Evolutionary conservation across 2,797 vertebrate genomes (phyloP).

Genomic region (Sebastiscus albofasciatus): DNA sequence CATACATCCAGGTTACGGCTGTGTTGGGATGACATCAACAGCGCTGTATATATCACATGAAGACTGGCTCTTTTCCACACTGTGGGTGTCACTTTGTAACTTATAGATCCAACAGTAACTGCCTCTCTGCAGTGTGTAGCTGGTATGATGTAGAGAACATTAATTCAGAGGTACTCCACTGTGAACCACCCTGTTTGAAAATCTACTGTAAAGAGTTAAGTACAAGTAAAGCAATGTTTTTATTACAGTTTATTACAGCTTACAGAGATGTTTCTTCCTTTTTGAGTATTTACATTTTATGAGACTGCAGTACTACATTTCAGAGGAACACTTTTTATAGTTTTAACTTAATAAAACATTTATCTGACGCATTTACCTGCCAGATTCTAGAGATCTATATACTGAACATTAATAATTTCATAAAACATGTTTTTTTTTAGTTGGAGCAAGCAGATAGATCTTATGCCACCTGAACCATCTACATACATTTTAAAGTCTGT

Average conservation of each 20-base stretch:
- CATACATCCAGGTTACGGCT: conserved; percentile 9
- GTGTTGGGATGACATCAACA: conserved; percentile 19
- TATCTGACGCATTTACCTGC: neutral
- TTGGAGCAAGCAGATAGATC: neutral
- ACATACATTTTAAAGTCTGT: neutral
- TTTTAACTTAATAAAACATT: neutral
- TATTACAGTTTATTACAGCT: neutral
- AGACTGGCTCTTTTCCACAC: conserved; percentile 19
- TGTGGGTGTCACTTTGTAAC: neutral
- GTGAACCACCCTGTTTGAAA: neutral
- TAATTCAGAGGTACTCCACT: neutral
- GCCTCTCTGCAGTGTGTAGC: neutral
- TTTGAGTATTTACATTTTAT: neutral
- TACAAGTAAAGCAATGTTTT: neutral
- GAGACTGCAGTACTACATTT: neutral
- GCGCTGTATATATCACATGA: conserved; percentile 7
- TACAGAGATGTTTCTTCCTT: neutral
- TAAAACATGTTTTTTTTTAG: neutral
- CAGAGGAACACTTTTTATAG: neutral
- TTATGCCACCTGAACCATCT: neutral
- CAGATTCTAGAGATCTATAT: neutral
- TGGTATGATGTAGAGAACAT: neutral
- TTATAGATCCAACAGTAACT: conserved; percentile 5
- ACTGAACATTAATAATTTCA: neutral
- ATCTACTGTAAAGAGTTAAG: neutral